Evolutionary conservation across 2,113 vertebrate genomes (phyloP).

Genomic region (Petaurus breviceps): DNA sequence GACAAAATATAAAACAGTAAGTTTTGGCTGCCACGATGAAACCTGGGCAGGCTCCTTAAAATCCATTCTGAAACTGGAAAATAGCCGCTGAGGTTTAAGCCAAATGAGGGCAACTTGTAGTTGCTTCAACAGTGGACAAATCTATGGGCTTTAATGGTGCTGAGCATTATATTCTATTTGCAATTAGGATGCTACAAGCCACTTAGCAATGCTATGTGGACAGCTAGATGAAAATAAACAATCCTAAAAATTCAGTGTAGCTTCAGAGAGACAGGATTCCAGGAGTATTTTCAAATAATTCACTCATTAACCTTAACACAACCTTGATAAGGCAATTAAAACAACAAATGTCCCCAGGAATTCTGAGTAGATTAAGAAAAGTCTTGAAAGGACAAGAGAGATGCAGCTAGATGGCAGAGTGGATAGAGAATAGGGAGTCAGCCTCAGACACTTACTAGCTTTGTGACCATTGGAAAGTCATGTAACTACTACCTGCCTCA

Average conservation of each 20-base stretch:
- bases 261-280: background rate
- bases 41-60: background rate
- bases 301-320: background rate
- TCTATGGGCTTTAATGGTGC: background rate
- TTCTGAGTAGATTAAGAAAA: background rate
- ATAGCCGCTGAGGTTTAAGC: background rate
- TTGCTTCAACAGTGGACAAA: constrained; percentile 23
- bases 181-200: background rate
- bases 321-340: background rate
- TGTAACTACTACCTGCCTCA: background rate
- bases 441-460: background rate
- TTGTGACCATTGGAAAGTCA: background rate
- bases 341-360: background rate
- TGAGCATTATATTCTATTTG: background rate
- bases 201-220: background rate
- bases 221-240: background rate
- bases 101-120: background rate
- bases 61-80: background rate
- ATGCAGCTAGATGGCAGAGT: background rate
- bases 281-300: background rate
- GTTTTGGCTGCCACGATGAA: background rate
- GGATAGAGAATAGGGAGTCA: background rate
- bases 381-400: background rate
- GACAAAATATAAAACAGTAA: background rate
- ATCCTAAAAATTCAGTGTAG: background rate